These are phyloP conservation scores for Ochotona curzoniae DNA, from an alignment of 2,113 vertebrate species.

Conservation along the genomic window DNA sequence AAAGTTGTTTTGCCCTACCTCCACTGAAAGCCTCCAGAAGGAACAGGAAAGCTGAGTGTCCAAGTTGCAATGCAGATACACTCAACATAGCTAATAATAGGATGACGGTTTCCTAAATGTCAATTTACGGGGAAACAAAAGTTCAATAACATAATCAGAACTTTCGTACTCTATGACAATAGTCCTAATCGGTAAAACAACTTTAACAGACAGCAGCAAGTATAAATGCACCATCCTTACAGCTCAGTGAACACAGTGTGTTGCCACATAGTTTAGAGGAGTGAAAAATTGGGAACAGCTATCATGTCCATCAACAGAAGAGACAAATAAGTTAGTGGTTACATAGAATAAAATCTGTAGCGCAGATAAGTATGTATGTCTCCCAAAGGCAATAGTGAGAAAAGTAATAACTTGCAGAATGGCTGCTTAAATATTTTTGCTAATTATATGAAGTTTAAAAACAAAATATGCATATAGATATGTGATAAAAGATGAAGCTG, in stretches of 20 bases:
- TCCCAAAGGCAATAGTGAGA: neutral
- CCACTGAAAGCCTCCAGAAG: constrained; percentile 20
- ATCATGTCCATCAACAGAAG: neutral
- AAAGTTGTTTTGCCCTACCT: neutral
- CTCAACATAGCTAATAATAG: neutral
- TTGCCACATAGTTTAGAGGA: neutral
- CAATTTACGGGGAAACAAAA: neutral
- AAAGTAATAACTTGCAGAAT: neutral
- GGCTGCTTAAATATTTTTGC: neutral
- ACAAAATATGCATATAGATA: neutral
- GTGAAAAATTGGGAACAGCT: neutral
- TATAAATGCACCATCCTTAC: neutral
- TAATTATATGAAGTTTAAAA: constrained; percentile 31
- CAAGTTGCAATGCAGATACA: neutral
- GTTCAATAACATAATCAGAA: neutral
- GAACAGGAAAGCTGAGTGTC: neutral
- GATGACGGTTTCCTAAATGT: neutral
- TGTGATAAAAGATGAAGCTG: neutral
- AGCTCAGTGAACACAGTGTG: neutral
- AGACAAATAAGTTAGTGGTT: neutral
- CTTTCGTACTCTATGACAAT: neutral
- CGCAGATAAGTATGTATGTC: neutral
- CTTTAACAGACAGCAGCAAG: neutral
- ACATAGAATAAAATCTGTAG: neutral
- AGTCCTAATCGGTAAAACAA: neutral